Evolutionary conservation across 92 coral and sea anemone species (phyloP).

Genomic region (Anthopleura xanthogrammica): DNA sequence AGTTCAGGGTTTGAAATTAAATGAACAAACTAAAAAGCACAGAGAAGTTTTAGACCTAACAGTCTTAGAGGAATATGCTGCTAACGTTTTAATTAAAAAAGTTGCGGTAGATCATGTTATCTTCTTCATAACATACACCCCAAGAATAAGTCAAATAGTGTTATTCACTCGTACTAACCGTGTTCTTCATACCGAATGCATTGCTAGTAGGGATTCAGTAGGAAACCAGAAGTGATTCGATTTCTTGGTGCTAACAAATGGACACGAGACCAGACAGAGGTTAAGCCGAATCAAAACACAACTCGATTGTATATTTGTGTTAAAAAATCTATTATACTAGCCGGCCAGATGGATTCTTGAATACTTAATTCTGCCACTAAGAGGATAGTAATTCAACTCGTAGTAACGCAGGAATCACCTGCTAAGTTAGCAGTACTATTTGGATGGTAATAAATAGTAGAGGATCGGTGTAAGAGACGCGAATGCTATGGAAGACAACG

Average conservation of each 20-base stretch:
- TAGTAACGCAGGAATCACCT: background rate
- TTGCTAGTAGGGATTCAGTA: background rate
- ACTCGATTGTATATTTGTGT: background rate
- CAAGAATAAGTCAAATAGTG: background rate
- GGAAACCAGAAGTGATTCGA: background rate
- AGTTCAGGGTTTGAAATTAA: too few relatives aligned
- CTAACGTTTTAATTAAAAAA: background rate
- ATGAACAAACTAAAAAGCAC: background rate
- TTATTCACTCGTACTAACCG: background rate
- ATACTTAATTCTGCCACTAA: background rate
- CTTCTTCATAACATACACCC: background rate
- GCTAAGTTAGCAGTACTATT: background rate
- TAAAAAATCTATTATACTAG: background rate
- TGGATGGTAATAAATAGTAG: background rate
- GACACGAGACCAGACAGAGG: background rate
- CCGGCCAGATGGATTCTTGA: constrained; percentile 6
- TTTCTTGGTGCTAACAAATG: background rate
- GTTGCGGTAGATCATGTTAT: background rate
- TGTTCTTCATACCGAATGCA: background rate
- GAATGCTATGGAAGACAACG: background rate
- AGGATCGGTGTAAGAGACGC: background rate
- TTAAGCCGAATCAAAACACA: background rate
- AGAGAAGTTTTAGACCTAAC: background rate
- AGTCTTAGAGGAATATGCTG: background rate
- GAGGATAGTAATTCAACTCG: background rate